phyloP scores from a whole-genome alignment of 2,797 vertebrate species.

The Buceros bicornis region DNA sequence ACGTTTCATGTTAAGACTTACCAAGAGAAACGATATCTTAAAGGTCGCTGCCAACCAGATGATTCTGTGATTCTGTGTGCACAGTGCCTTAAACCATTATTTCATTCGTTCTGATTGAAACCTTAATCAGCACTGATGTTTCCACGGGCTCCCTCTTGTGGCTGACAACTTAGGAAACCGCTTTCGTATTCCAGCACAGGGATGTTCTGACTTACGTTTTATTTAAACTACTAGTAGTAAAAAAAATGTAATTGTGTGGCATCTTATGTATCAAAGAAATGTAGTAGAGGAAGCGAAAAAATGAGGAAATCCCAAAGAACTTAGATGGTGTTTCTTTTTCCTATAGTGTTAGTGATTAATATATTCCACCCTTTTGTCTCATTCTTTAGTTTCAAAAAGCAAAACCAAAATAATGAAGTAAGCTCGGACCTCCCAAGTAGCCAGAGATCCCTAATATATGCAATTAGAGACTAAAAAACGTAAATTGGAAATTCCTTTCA shows the following conservation, averaged over 20 bases:
- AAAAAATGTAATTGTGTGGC: neutral
- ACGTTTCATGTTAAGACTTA: neutral
- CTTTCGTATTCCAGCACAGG: neutral
- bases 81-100: neutral
- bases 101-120: neutral
- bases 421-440: neutral
- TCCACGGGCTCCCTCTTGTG: constrained; percentile 71
- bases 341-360: neutral
- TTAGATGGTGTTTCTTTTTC: neutral
- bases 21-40: neutral
- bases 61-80: no score
- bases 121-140: neutral
- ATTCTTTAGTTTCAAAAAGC: neutral
- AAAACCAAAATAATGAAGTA: neutral
- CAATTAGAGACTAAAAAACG: neutral
- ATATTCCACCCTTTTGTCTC: neutral
- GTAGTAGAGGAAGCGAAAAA: neutral
- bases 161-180: neutral
- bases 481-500: neutral
- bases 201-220: neutral
- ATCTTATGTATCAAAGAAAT: neutral
- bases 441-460: neutral
- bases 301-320: neutral
- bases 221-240: neutral
- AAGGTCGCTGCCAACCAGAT: no score